Conservation (phyloP, 2,113 vertebrate species). For the Macroglossus sobrinus region DNA sequence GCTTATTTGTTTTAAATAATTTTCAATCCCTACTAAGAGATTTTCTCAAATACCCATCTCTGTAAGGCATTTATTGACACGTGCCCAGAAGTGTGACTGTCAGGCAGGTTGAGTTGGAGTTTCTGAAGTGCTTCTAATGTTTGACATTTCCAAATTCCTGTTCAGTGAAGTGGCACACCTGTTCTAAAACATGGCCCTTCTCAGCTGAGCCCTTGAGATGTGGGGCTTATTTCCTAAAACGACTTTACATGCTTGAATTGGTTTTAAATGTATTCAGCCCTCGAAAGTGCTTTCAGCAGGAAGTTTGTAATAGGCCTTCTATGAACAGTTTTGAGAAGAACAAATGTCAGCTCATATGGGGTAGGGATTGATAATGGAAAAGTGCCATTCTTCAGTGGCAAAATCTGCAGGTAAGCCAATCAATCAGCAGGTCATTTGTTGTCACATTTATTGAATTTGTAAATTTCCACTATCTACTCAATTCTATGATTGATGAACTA, state of each 20-base stretch:
- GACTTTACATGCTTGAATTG: constrained; percentile 49
- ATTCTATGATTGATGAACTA: background rate
- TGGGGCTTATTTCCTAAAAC: constrained; percentile 47
- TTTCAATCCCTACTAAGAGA: background rate
- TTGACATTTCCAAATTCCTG: constrained; percentile 62
- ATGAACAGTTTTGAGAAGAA: constrained; percentile 34
- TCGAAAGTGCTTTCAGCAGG: constrained; percentile 8
- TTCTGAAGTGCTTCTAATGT: constrained; percentile 41
- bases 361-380: background rate
- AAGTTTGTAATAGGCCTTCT: constrained; percentile 47
- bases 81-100: background rate
- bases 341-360: background rate
- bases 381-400: background rate
- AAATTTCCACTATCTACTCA: background rate
- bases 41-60: background rate
- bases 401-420: background rate
- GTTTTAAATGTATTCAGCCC: constrained; percentile 55
- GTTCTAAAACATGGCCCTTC: constrained; percentile 5
- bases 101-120: background rate
- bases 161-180: constrained; percentile 55
- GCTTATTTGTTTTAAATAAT: background rate
- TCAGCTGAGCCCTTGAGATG: background rate
- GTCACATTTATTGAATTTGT: background rate
- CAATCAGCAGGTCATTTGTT: background rate
- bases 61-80: background rate